Evolutionary conservation across 2,113 vertebrate species (phyloP).

Genomic region (Cariama cristata): DNA sequence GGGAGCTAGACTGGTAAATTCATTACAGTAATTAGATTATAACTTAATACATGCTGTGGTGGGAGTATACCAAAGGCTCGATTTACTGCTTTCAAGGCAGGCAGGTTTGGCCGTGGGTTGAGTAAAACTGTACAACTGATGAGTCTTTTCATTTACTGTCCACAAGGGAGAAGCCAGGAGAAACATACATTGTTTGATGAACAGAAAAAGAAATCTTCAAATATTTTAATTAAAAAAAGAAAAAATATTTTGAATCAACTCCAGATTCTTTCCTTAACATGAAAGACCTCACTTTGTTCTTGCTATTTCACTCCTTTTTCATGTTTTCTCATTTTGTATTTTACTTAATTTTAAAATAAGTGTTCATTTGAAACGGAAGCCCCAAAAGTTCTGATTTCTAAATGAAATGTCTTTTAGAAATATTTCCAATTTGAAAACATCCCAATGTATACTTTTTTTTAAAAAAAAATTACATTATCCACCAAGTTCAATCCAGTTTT

Average conservation of each 20-base stretch:
- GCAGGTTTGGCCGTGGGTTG: not conserved
- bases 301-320: not conserved
- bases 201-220: not conserved
- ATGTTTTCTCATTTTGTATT: not conserved
- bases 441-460: not conserved
- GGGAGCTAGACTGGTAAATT: not conserved
- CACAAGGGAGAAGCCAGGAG: not conserved
- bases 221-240: not conserved
- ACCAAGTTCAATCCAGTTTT: not conserved
- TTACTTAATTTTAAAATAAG: not conserved
- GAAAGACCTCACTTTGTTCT: not conserved
- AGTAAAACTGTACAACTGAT: not conserved
- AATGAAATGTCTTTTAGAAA: not conserved
- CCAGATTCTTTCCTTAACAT: not conserved
- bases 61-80: not conserved
- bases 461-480: not conserved
- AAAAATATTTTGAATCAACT: not conserved
- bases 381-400: not conserved
- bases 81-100: not conserved
- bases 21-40: not conserved
- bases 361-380: not conserved
- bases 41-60: not conserved
- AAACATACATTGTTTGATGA: not conserved
- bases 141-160: not conserved
- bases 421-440: not conserved